A percentile compares a stretch with the other conserved stretches of the same genome.
Evolutionary conservation across 2,113 vertebrate genomes (phyloP).

Genomic region (Lutjanus erythropterus): DNA sequence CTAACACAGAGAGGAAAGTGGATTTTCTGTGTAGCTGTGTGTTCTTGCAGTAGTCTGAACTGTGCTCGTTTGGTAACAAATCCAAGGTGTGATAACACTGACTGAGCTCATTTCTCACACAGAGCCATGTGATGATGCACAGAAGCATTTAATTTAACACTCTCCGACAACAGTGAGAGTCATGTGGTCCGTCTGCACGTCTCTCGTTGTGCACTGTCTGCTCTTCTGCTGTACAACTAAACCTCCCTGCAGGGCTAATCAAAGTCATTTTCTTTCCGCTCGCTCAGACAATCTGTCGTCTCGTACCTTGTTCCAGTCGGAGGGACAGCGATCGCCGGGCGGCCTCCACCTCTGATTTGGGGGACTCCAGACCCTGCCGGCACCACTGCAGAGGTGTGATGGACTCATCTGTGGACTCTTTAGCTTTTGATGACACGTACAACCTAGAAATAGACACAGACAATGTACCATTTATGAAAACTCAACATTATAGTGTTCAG

Average conservation of each 20-base stretch:
- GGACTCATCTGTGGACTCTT: slow-evolving; percentile 67
- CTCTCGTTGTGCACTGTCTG: not conserved
- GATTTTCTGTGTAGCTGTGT: no score
- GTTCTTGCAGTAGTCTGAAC: no score
- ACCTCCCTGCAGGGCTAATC: not conserved
- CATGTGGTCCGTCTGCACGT: not conserved
- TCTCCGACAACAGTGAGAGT: not conserved
- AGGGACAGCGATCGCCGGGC: slow-evolving; percentile 89
- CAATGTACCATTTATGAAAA: no score
- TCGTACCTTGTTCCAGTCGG: slow-evolving; percentile 90
- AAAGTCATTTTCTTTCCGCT: not conserved
- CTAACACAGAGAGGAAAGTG: no score
- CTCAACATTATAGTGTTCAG: no score
- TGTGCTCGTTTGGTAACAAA: not conserved
- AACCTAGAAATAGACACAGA: slow-evolving; percentile 84
- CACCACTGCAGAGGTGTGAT: slow-evolving; percentile 91
- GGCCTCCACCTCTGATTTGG: slow-evolving; percentile 89
- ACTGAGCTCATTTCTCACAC: not conserved
- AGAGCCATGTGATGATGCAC: not conserved
- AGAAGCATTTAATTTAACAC: not conserved
- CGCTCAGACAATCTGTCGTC: not conserved
- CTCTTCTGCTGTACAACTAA: not conserved
- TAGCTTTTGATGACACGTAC: slow-evolving; percentile 86
- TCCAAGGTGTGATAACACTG: not conserved
- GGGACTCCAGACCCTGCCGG: slow-evolving; percentile 90